Base-by-base conservation (phyloP, 2,888 invertebrate genomes). In the Furcula furcula region DNA sequence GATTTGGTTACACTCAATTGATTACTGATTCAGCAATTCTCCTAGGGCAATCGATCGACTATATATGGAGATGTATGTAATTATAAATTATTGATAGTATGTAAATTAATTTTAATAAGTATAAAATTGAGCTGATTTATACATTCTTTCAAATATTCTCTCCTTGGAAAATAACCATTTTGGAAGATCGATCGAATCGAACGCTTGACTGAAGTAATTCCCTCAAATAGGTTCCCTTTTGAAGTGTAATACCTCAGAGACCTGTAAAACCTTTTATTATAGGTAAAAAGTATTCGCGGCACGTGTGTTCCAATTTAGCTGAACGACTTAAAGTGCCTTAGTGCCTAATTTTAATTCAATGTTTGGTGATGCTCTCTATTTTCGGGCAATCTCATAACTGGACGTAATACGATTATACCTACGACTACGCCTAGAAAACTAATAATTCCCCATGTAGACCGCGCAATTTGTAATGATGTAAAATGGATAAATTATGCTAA, bases 271-370 rank as follows among this genome's bases (percentile, higher is more conserved):
- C 11, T 12, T 23, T 3, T 3, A 23, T 7, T 23, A 23, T 7
- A 21, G 12, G 12, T 3, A 12, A 6, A 23, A 12, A 18, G 28
- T 16, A 47, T 46, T 47, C 41, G 6, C 6, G 26, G 40, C 55
- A 55, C 55, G 58, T 53, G 16, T 15, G 32, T 31, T 41, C 40
- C 36, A 43, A 46, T 49, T 44, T 40, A 30, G 34, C 32, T 21
- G 29, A 40, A 36, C 30, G 35, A 31, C 36, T 7, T 22, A 30
- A 27, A 7, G 37, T 36, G 31, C 3, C 9, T 15, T 25, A 7
- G 37, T 36, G 31, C 3, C 9, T 15, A 27, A 29, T 44, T 31
- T 33, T 53, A 45, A 40, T 48, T 45, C 36, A 53, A 56, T 53
- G 22, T 26, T 29, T 12, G 42, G 27, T 14, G 22, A 4, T 6